phyloP scores from a whole-genome alignment of 2,113 vertebrate species.

The Megalops atlanticus region DNA sequence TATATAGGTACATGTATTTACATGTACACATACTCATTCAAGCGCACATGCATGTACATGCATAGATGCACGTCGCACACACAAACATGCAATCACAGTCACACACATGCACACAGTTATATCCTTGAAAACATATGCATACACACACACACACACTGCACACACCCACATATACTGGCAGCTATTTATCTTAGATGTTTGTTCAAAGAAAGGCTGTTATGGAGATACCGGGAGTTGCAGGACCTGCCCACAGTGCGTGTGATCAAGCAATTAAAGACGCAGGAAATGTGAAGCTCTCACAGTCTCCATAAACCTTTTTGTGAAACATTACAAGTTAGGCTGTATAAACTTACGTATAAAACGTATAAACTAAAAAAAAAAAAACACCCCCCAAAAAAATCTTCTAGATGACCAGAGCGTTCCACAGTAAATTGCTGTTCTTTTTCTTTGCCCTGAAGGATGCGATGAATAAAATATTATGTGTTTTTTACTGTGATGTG shows the following conservation, averaged over 20 bases:
- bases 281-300: slow-evolving; percentile 24
- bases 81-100: too few species aligned
- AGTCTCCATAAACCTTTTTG: slow-evolving; percentile 15
- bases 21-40: too few species aligned
- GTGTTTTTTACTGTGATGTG: slow-evolving; percentile 31
- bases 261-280: slow-evolving; percentile 39
- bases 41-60: too few species aligned
- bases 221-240: slow-evolving; percentile 31
- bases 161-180: slow-evolving; percentile 20
- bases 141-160: slow-evolving; percentile 12
- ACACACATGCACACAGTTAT: background rate
- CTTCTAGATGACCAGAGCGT: slow-evolving; percentile 1
- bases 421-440: slow-evolving; percentile 11
- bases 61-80: too few species aligned
- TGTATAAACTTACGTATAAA: slow-evolving; percentile 35
- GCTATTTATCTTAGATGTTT: slow-evolving; percentile 43
- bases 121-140: slow-evolving; percentile 14
- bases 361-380: too few species aligned
- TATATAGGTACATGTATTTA: too few species aligned
- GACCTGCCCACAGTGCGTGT: slow-evolving; percentile 35
- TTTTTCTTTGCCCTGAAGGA: slow-evolving; percentile 19
- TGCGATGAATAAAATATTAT: slow-evolving; percentile 30
- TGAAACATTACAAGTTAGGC: slow-evolving; percentile 18
- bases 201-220: slow-evolving; percentile 44
- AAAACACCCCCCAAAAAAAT: too few species aligned